Evolutionary conservation across 2,797 vertebrate species (phyloP).

Genomic region (Lagorchestes hirsutus): DNA sequence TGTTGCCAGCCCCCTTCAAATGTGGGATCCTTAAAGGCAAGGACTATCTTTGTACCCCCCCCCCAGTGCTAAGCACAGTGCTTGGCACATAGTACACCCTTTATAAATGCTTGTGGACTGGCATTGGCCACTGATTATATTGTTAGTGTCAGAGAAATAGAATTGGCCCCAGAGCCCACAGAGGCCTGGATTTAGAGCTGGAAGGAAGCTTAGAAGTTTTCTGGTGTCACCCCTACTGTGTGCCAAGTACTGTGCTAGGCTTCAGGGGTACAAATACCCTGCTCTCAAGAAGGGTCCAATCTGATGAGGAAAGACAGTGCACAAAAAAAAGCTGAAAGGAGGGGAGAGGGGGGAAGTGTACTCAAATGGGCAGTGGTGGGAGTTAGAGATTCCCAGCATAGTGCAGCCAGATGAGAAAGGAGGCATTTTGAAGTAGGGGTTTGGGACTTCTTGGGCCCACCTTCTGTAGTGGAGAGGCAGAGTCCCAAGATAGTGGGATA

Average conservation of each 20-base stretch:
- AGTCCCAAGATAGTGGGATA: neutral
- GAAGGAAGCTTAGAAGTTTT: neutral
- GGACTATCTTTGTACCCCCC: neutral
- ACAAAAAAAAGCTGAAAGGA: neutral
- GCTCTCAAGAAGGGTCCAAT: neutral
- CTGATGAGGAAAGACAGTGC: neutral
- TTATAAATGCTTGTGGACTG: neutral
- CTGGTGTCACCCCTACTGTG: neutral
- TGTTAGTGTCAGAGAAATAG: neutral
- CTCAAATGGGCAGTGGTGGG: neutral
- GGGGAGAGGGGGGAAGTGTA: neutral
- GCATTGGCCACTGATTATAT: neutral
- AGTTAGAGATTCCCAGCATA: neutral
- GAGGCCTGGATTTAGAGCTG: neutral
- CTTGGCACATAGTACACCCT: no score
- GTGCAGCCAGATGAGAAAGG: neutral
- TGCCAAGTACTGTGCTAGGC: neutral
- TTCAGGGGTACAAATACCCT: neutral
- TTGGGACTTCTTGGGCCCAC: neutral
- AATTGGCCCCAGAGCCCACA: neutral
- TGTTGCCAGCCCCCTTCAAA: neutral
- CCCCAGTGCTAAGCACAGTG: neutral
- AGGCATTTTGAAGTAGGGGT: neutral
- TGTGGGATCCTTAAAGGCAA: conserved; percentile 4
- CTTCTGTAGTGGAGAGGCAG: neutral